Evolutionary conservation across 2,888 invertebrate genomes (phyloP).

Genomic region (Nipponacmea schrenckii): DNA sequence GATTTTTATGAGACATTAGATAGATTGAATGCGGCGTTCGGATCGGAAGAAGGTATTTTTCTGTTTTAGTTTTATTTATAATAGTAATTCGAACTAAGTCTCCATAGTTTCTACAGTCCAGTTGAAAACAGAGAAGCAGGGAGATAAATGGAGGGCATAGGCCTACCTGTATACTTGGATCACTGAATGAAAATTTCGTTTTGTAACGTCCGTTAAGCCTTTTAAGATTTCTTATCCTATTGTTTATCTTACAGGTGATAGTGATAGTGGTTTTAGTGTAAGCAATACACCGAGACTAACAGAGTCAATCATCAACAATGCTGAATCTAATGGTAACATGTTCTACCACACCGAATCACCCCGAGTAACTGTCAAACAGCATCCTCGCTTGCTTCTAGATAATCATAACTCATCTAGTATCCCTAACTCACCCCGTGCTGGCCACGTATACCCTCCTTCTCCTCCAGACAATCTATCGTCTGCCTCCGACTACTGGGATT

Average conservation of each 20-base stretch:
- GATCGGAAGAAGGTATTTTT: constrained; percentile 42
- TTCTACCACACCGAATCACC: not conserved
- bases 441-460: not conserved
- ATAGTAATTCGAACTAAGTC: constrained; percentile 1
- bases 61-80: not conserved
- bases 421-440: not conserved
- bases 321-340: not conserved
- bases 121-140: no score
- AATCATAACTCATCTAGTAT: not conserved
- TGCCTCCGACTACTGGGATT: constrained; percentile 1
- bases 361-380: not conserved
- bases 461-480: constrained; percentile 14
- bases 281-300: constrained; percentile 45
- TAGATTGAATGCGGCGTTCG: constrained; percentile 37
- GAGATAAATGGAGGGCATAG: no score
- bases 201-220: no score
- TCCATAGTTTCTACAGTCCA: not conserved
- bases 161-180: no score
- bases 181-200: no score
- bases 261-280: constrained; percentile 53
- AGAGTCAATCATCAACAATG: constrained; percentile 10
- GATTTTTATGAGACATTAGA: constrained; percentile 28
- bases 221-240: no score
- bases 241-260: constrained; percentile 43
- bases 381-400: not conserved